Conservation (phyloP, 64 coral and sea anemone genomes). For the Astreopora myriophthalma region DNA sequence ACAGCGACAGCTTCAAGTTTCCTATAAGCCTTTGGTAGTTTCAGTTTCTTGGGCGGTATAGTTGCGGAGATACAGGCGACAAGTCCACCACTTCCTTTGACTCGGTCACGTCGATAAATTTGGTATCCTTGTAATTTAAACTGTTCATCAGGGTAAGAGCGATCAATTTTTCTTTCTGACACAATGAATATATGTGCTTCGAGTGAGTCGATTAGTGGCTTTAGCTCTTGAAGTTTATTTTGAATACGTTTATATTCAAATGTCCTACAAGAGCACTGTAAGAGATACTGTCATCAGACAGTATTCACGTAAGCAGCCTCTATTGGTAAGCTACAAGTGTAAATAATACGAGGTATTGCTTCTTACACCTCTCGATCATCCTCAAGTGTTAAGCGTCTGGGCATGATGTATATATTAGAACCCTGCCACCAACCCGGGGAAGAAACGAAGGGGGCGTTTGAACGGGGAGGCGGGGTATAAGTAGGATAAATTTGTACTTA, state of each 20-base stretch:
- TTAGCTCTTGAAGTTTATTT: constrained; percentile 16
- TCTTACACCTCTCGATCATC: too few relatives aligned
- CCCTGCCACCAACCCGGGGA: too few relatives aligned
- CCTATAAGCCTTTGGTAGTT: constrained; percentile 22
- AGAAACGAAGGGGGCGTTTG: too few relatives aligned
- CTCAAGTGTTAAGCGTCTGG: too few relatives aligned
- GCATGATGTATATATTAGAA: too few relatives aligned
- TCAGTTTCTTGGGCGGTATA: not conserved
- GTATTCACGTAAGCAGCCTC: too few relatives aligned
- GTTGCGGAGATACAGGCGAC: not conserved
- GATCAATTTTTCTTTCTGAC: constrained; percentile 53
- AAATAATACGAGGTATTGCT: too few relatives aligned
- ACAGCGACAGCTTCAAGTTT: constrained; percentile 37
- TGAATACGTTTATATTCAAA: constrained; percentile 19
- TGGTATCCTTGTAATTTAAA: constrained; percentile 47
- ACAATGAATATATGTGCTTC: not conserved
- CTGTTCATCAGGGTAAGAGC: constrained; percentile 49
- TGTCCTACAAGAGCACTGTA: not conserved
- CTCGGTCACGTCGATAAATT: constrained; percentile 44
- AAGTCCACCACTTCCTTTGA: constrained; percentile 40
- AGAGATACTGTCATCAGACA: too few relatives aligned
- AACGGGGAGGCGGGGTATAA: too few relatives aligned
- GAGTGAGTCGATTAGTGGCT: not conserved
- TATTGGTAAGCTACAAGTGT: too few relatives aligned
- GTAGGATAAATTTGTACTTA: too few relatives aligned